Evolutionary conservation across 2,797 vertebrate genomes (phyloP).

Genomic region (Coracias cyanogaster): DNA sequence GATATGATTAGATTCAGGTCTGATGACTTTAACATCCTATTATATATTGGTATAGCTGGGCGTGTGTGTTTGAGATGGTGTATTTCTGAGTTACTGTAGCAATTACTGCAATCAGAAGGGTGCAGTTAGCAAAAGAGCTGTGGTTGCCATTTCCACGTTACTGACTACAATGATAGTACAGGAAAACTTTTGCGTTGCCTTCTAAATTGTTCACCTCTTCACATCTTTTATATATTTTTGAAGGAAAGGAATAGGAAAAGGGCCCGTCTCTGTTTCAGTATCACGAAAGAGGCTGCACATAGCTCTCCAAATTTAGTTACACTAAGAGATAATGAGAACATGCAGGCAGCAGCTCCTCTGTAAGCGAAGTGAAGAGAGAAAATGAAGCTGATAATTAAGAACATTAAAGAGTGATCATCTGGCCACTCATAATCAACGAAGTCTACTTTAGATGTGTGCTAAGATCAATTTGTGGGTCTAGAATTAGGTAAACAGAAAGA

Average conservation of each 20-base stretch:
- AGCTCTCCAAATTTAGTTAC: background rate
- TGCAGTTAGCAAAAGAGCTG: background rate
- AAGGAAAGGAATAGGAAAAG: background rate
- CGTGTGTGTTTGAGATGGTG: background rate
- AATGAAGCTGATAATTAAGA: background rate
- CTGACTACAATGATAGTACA: background rate
- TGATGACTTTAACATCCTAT: background rate
- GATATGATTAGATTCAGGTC: background rate
- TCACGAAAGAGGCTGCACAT: background rate
- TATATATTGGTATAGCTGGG: background rate
- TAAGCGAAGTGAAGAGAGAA: background rate
- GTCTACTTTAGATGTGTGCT: background rate
- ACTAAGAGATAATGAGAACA: background rate
- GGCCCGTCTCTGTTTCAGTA: background rate
- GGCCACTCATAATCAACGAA: background rate
- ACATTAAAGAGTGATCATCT: background rate
- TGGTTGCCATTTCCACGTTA: background rate
- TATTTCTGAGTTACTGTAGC: background rate
- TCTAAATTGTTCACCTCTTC: background rate
- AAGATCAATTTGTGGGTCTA: background rate
- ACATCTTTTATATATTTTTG: background rate
- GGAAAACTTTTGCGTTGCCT: background rate
- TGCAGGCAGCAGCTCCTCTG: background rate
- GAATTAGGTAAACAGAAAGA: background rate
- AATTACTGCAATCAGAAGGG: background rate